These are phyloP conservation scores for Oreohelix idahoensis DNA, from an alignment of 1,140 invertebrate genomes.

Conservation along the genomic window DNA sequence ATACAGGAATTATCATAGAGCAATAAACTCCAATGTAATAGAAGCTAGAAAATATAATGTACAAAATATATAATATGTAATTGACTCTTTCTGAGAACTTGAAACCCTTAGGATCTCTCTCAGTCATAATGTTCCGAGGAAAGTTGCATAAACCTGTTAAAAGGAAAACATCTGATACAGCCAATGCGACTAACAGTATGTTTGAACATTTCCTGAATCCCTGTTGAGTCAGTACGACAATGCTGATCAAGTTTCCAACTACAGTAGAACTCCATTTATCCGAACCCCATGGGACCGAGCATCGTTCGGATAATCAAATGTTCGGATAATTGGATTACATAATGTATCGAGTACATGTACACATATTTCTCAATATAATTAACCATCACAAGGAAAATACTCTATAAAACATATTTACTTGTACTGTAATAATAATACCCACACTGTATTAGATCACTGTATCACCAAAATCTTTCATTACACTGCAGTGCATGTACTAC, in stretches of 20 bases:
- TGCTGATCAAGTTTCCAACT: background rate
- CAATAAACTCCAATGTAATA: background rate
- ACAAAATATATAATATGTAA: background rate
- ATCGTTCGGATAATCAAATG: no score
- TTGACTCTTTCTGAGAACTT: background rate
- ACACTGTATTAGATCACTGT: no score
- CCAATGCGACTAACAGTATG: background rate
- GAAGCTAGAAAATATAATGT: background rate
- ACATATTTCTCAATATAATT: no score
- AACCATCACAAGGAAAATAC: no score
- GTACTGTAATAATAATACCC: no score
- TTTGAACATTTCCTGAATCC: slow-evolving; percentile 3
- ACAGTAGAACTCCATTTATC: no score
- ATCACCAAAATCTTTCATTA: no score
- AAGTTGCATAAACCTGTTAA: background rate
- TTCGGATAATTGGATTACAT: no score
- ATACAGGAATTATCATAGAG: background rate
- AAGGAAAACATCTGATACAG: background rate
- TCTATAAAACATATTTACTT: no score
- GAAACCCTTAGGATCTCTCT: background rate
- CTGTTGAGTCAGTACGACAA: background rate
- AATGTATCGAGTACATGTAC: no score
- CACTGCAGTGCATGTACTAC: no score
- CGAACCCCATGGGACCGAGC: no score
- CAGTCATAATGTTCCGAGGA: background rate